Conservation (phyloP, 2,888 invertebrate genomes). For the Agonopterix alstromeriana region DNA sequence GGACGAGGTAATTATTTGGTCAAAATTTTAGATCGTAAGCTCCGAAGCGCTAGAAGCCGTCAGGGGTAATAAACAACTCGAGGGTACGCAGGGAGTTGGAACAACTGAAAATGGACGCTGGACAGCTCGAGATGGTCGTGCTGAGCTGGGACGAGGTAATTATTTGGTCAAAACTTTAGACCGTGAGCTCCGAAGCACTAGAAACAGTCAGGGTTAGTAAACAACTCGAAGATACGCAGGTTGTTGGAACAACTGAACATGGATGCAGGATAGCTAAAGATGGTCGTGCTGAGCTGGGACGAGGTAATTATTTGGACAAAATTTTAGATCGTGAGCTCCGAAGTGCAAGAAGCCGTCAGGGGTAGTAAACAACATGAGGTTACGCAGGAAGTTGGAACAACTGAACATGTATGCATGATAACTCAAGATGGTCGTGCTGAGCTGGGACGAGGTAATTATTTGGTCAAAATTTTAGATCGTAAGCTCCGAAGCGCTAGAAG, state of each 20-base stretch:
- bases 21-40: too few relatives aligned
- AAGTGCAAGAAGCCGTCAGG: constrained; percentile 33
- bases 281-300: constrained; percentile 51
- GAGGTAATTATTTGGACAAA: constrained; percentile 28
- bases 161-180: too few relatives aligned
- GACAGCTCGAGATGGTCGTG: constrained; percentile 41
- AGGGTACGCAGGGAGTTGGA: constrained; percentile 34
- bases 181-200: constrained; percentile 18
- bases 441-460: constrained; percentile 48
- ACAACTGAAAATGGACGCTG: constrained; percentile 34
- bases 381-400: constrained; percentile 30
- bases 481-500: constrained; percentile 19
- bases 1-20: too few relatives aligned
- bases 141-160: constrained; percentile 55
- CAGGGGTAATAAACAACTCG: constrained; percentile 38
- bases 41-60: constrained; percentile 25
- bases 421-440: constrained; percentile 44
- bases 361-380: constrained; percentile 36
- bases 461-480: background rate
- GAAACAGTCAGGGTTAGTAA: constrained; percentile 39
- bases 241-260: constrained; percentile 42
- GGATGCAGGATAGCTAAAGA: constrained; percentile 30
- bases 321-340: too few relatives aligned
- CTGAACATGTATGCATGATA: constrained; percentile 35
- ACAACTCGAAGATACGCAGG: constrained; percentile 29